Evolutionary conservation across 1,140 invertebrate genomes (phyloP).

Genomic region (Centruroides vittatus): DNA sequence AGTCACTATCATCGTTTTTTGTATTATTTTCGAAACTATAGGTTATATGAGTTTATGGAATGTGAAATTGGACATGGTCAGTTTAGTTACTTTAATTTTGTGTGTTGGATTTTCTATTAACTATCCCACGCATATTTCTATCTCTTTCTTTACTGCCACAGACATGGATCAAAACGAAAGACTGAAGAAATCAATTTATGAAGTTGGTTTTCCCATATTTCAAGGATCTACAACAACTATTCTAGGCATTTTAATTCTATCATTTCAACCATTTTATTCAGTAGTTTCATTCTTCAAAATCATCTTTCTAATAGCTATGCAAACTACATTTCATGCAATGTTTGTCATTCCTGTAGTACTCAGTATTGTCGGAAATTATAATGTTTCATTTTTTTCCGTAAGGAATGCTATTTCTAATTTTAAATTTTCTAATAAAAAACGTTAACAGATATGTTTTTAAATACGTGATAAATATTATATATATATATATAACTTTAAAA

Average conservation of each 20-base stretch:
- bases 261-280: not conserved
- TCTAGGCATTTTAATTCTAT: not conserved
- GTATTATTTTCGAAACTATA: conserved; percentile 86
- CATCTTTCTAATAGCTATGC: not conserved
- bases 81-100: conserved; percentile 98
- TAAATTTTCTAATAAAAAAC: no score
- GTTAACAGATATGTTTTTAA: no score
- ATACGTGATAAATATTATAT: no score
- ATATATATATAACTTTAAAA: no score
- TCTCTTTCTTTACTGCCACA: conserved; percentile 37
- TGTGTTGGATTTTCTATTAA: conserved; percentile 95
- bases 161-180: conserved; percentile 1
- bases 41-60: conserved; percentile 93
- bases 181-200: not conserved
- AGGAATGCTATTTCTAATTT: no score
- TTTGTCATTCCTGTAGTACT: conserved; percentile 26
- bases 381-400: no score
- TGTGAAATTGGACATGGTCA: conserved; percentile 88
- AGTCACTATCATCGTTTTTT: conserved; percentile 88
- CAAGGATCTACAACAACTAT: not conserved
- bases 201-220: not conserved
- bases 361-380: no score
- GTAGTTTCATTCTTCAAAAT: conserved; percentile 27
- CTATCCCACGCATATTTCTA: conserved; percentile 92
- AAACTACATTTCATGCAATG: no score